Evolutionary conservation across 2,797 vertebrate species (phyloP), one percentile per base, ranked within the genome.

Genomic region (Syngnathus acus): DNA sequence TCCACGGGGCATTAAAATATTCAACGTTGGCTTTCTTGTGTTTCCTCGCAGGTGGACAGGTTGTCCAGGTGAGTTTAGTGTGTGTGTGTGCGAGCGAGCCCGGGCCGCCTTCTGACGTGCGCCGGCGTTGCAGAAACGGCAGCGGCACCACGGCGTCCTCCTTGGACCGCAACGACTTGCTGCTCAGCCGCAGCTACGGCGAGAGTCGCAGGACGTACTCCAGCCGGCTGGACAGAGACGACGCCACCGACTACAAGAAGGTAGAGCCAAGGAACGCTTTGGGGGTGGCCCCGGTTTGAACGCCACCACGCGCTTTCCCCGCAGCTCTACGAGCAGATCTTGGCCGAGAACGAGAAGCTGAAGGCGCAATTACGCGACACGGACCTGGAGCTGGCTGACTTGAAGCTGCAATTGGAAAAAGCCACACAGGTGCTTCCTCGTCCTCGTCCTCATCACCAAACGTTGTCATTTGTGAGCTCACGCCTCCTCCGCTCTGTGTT

Each of bases 271-370:
- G 6, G 13, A 11, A 7, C 3, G 9, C 19, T 21, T 54, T 11
- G 1, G 6, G 19, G 9, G 1, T 21, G 0, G 6, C 50, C 50
- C 14, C 19, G 7, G 1, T 51, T 21, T 19, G 16, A 48, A 48
- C 5, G 45, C 5, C 16, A 6, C 5, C 16, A 1, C 4, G 45
- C 45, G 16, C 45, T 21, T 40, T 7, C 55, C 23, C 62, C 37
- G 37, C 79, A 98, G 96, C 94, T 98, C 90, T 98, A 98, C 82
- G 96, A 98, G 91, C 95, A 98, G 91, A 97, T 96, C 84, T 87
- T 96, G 87, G 93, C 93, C 79, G 95, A 99, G 90, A 99, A 99
- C 67, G 97, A 99, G 87, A 98, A 98, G 83, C 89, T 99, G 80
- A 99, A 98, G 90, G 92, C 94, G 69, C 96, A 97, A 89, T 91